Percentiles rank a stretch among this genome's conserved stretches.
These are phyloP conservation scores for Diadema setosum DNA, from an alignment of 35 echinoderm and acorn worm species.

Conservation along the genomic window DNA sequence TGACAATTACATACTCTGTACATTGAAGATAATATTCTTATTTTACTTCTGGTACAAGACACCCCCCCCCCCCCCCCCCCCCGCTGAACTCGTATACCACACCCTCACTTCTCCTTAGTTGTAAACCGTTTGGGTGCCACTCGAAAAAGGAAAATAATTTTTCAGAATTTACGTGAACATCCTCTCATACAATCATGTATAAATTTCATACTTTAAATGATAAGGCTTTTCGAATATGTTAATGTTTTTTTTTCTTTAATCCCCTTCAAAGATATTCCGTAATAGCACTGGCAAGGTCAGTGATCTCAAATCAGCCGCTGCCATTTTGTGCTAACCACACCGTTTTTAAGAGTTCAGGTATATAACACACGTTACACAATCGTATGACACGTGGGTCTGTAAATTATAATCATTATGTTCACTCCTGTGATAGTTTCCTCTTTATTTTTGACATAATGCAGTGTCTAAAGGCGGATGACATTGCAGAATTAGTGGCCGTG, in stretches of 20 bases:
- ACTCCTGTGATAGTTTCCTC: neutral
- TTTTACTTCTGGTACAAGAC: neutral
- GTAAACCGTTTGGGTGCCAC: neutral
- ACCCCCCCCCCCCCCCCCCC: neutral
- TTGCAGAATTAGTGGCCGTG: neutral
- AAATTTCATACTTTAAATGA: too few relatives aligned
- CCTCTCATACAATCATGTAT: too few relatives aligned
- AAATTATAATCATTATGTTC: neutral
- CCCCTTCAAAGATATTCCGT: neutral
- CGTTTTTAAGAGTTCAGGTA: neutral
- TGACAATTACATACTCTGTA: neutral
- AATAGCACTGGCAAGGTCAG: neutral
- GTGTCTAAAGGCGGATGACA: slow-evolving; percentile 1
- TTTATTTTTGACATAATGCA: neutral
- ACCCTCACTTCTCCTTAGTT: neutral
- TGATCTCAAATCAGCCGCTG: neutral
- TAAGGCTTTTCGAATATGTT: too few relatives aligned
- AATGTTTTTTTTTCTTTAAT: neutral
- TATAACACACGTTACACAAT: neutral
- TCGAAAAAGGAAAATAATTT: too few relatives aligned
- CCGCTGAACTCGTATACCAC: neutral
- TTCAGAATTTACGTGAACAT: too few relatives aligned
- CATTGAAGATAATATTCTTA: neutral
- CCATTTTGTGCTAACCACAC: too few relatives aligned
- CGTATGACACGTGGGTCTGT: too few relatives aligned